Evolutionary conservation across 1,140 invertebrate genomes (phyloP).

Genomic region (Nasonia vitripennis): DNA sequence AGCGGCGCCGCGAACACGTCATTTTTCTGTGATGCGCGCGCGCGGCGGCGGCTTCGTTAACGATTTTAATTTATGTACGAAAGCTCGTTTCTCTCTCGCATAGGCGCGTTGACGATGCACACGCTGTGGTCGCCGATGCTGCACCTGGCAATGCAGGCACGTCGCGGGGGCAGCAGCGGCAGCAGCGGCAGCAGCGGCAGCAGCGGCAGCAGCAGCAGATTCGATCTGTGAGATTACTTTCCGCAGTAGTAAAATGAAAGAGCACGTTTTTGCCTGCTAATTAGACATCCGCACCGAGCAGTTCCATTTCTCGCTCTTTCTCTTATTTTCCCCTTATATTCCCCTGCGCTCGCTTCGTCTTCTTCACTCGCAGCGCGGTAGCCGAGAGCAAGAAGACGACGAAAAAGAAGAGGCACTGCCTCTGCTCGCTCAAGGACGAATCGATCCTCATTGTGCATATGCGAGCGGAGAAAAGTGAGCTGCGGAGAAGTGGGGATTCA

Average conservation of each 20-base stretch:
- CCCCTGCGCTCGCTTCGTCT: neutral
- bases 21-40: neutral
- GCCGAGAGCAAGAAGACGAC: neutral
- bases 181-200: neutral
- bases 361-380: neutral
- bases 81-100: neutral
- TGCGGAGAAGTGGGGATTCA: neutral
- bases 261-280: slow-evolving; percentile 47
- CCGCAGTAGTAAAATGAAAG: slow-evolving; percentile 45
- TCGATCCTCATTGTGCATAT: slow-evolving; percentile 25
- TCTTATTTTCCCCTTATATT: slow-evolving; percentile 6
- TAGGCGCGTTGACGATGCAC: neutral
- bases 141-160: slow-evolving; percentile 20
- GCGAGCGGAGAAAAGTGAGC: neutral
- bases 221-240: slow-evolving; percentile 29
- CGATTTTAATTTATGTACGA: slow-evolving; percentile 24
- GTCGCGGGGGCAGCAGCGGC: slow-evolving; percentile 4
- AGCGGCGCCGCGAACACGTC: neutral
- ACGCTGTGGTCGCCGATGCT: too few species aligned
- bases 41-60: neutral
- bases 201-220: slow-evolving; percentile 4
- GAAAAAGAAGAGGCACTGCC: neutral
- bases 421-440: slow-evolving; percentile 23
- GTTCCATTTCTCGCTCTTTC: neutral
- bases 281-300: slow-evolving; percentile 26